Evolutionary conservation across 2,888 invertebrate genomes (phyloP).

Genomic region (Periphyllus acericola): DNA sequence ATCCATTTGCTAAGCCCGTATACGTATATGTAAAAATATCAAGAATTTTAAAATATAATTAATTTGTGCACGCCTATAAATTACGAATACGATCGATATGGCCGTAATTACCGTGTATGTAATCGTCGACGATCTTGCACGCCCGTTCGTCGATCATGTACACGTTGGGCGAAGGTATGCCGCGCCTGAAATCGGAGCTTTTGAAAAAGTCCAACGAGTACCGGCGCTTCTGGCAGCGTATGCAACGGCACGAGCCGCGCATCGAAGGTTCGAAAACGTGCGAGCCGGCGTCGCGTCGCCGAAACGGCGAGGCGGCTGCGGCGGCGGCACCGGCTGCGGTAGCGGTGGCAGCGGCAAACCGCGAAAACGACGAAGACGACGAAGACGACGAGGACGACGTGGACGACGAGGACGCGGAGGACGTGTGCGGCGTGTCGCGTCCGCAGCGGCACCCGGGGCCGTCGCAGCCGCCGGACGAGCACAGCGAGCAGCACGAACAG

Average conservation of each 20-base stretch:
- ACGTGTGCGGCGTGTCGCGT: not conserved
- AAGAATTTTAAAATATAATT: too few relatives aligned
- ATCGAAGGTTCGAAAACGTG: slow-evolving; percentile 53
- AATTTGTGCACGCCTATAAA: too few relatives aligned
- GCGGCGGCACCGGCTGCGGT: slow-evolving; percentile 16
- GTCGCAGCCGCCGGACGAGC: slow-evolving; percentile 61
- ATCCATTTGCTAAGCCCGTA: too few relatives aligned
- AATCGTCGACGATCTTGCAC: slow-evolving; percentile 47
- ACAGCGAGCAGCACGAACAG: slow-evolving; percentile 73
- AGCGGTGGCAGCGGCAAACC: not conserved
- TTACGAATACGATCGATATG: too few relatives aligned
- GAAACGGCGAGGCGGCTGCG: not conserved
- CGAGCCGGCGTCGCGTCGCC: not conserved
- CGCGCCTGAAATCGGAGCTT: slow-evolving; percentile 53
- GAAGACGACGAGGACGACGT: slow-evolving; percentile 67
- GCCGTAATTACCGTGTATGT: slow-evolving; percentile 36
- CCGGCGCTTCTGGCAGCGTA: slow-evolving; percentile 55
- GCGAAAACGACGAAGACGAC: slow-evolving; percentile 68
- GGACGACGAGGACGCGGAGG: not conserved
- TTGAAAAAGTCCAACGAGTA: slow-evolving; percentile 60
- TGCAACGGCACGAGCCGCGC: slow-evolving; percentile 50
- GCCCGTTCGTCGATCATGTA: slow-evolving; percentile 62
- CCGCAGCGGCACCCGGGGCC: slow-evolving; percentile 65
- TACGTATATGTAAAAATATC: too few relatives aligned
- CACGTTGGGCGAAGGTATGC: slow-evolving; percentile 64